Base-by-base conservation (phyloP, 2,113 vertebrate species). In the Thamnophis sirtalis region DNA sequence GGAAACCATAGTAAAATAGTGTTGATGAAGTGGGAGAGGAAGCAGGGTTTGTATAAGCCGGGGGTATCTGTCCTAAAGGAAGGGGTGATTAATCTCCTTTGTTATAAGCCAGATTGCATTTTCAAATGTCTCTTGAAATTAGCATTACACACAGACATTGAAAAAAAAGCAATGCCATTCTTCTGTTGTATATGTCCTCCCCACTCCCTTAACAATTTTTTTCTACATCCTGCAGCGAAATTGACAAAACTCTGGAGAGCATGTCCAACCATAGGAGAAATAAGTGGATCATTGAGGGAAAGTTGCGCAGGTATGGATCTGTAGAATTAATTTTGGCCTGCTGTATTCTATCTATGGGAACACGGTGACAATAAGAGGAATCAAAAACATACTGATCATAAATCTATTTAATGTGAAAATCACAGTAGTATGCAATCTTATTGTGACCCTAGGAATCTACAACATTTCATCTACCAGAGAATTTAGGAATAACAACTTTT, bases 251-350 rank as follows among this genome's bases (percentile, higher is more conserved):
- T 4, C 94, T 99, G 95, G 99, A 99, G 96, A 99, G 95, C 96
- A 99, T 99, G 98, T 96, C 98, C 87, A 98, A 94, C 95, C 99
- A 98, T 96, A 97, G 99, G 95, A 99, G 98, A 96, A 99, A 98
- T 96, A 99, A 99, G 94, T 99, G 99, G 99, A 98, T 98, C 93
- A 99, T 99, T 73, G 99, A 99, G 97, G 98, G 98, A 6, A 98
- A 99, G 51, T 95, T 99, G 55, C 98, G 99, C 95, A 99, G 98
- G 99, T 99, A 97, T 95, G 97, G 9, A 87, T 55, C 21, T 28
- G 4, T 89, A 80, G 11, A 50, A 63, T 89, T 60, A 63, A 53
- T 56, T 43, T 86, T 54, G 22, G 6, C 9, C 21, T 2, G 4
- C 1, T 50, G 5, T 24, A 22, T 84, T 7, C 15, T 53, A 0